Evolutionary conservation across 2,888 invertebrate genomes (phyloP), one percentile per base, ranked within the genome.

Genomic region (Cecidostiba fungosa): DNA sequence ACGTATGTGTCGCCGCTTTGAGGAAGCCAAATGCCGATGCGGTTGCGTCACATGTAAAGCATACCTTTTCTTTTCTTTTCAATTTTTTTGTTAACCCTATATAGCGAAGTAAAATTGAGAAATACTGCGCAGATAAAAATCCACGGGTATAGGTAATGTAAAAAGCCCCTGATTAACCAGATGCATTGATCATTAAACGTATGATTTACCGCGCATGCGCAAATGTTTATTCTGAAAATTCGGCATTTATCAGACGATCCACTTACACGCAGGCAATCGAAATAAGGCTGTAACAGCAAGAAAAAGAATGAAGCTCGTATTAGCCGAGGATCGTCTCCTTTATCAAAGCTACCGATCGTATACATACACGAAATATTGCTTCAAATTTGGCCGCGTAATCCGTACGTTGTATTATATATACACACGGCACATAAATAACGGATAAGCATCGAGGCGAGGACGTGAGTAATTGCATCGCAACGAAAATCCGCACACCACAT

Each of bases 371-470:
- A 72, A 84, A 84, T 78, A 82, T 70, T 16, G n/a, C 26, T 16
- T 66, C 59, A 54, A 83, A 83, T 78, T 79, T 84, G 84, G 73
- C 73, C 36, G n/a, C 36, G 26, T 4, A 10, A 10, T 1, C 14
- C n/a, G n/a, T 14, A 12, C 39, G 14, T 47, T 62, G 32, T 47
- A 77, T n/a, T 36, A 26, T 69, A 47, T 29, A 39, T 39, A 32
- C 3, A 43, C 43, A 43, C 14, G 36, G 39, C 29, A 29, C 77
- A 29, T 79, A 86, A 81, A 81, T 77, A 84, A 84, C 66, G 86
- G 77, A 82, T 82, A 81, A 86, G 69, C 86, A 77, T 84, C 77
- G 32, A 6, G 26, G 8, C 39, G 32, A 29, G 62, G 82, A 82
- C 78, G 82, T 73, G 74, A 80, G 83, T 66, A 72, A 81, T 81